phyloP scores from a whole-genome alignment of 2,888 invertebrate species.

The Zygothrica quintamaculata region DNA sequence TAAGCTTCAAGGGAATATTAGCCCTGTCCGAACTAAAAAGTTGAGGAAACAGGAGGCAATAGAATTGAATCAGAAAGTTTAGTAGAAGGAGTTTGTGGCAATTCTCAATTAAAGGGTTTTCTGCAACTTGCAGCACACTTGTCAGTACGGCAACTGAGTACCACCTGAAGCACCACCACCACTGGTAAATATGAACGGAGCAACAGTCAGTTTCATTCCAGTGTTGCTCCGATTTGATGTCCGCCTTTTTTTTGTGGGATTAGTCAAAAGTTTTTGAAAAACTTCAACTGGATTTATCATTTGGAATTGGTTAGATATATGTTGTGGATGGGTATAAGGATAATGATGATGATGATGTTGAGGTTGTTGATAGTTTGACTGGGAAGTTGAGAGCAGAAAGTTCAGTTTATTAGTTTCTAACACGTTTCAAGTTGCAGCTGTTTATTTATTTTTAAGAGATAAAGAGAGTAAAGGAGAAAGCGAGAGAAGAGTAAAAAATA shows the following conservation, averaged over 20 bases:
- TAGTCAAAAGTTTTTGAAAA: conserved; percentile 48
- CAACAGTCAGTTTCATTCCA: conserved; percentile 48
- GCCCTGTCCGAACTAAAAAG: too few species aligned
- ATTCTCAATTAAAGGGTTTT: too few species aligned
- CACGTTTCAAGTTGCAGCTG: conserved; percentile 32
- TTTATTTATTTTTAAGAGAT: conserved; percentile 21
- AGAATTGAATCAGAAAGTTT: too few species aligned
- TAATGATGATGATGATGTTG: too few species aligned
- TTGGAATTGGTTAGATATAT: background rate
- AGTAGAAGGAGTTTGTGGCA: conserved; percentile 1
- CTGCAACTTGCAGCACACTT: too few species aligned
- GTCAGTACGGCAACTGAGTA: too few species aligned
- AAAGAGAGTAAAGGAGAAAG: background rate
- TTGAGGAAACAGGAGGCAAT: too few species aligned
- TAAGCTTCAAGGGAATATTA: conserved; percentile 66
- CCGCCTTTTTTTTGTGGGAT: conserved; percentile 43
- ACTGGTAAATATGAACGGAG: conserved; percentile 13
- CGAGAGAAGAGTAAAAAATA: too few species aligned
- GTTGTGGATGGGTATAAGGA: too few species aligned
- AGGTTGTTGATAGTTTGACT: conserved; percentile 43
- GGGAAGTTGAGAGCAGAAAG: conserved; percentile 26
- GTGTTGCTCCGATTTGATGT: conserved; percentile 37
- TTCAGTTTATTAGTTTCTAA: conserved; percentile 61
- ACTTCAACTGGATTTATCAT: conserved; percentile 58
- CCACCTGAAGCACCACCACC: too few species aligned